Evolutionary conservation across 2,888 invertebrate species (phyloP), one percentile per base, ranked within the genome.

Genomic region (Panopea generosa): DNA sequence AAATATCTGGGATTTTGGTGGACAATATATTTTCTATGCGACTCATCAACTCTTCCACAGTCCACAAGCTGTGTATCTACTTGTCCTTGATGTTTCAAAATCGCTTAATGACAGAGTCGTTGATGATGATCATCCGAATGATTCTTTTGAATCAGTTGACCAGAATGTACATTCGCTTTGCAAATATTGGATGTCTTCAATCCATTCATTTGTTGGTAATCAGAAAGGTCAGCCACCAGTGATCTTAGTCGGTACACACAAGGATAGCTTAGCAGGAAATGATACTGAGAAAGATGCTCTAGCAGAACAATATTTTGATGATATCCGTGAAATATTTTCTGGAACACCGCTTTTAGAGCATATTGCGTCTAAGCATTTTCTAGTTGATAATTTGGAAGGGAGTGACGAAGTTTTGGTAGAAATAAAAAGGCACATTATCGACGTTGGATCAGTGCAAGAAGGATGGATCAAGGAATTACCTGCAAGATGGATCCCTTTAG

Each of bases 201-300:
- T 71, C 18, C 57, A 71, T 33, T 40, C 71, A 0, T 71, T 59
- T 63, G 71, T 63, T 7, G 71, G 71, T 16, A 52, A 63, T n/a
- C 18, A 38, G 11, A 57, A 63, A 14, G 52, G 62, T 1, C 26
- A 66, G 14, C 75, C 75, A 4, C 55, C 57, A 0, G 56, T 75
- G 2, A 49, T 75, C 16, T 49, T 75, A n/a, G 70, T 75, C 4
- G 75, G 75, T 2, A 75, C 75, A 26, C 69, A 75, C 43, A 56
- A 29, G 40, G 69, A 66, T 22, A 52, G 27, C 50, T 69, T 14
- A 26, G 55, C 6, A 47, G 49, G 18, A 22, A 16, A 24, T 63
- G 16, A 33, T 33, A 4, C 33, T 7, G 33, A 53, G 55, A 52
- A 40, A 29, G 57, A 62, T 0, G 7, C 49, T 16, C 57, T 61